These are phyloP conservation scores for Malurus cyaneus DNA, from an alignment of 2,113 vertebrate genomes.

Conservation along the genomic window DNA sequence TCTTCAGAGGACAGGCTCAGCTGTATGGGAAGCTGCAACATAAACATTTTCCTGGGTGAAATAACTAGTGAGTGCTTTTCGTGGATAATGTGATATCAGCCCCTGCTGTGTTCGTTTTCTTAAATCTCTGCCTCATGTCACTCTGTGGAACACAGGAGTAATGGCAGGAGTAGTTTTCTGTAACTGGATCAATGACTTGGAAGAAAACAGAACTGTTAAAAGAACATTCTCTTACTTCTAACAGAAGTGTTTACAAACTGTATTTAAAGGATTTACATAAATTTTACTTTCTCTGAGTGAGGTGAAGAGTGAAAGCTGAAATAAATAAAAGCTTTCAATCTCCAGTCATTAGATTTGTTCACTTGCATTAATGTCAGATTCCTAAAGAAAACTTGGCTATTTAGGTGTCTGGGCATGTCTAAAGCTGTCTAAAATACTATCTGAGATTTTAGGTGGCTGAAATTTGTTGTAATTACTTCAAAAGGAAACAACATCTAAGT, in stretches of 20 bases:
- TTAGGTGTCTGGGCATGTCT: background rate
- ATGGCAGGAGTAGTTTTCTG: background rate
- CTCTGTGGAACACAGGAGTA: background rate
- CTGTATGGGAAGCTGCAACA: conserved; percentile 27
- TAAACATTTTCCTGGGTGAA: conserved; percentile 21
- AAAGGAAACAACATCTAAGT: background rate
- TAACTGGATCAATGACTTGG: background rate
- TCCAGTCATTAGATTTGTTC: background rate
- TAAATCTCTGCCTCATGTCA: background rate
- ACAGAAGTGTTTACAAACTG: background rate
- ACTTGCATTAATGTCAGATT: background rate
- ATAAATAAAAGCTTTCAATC: background rate
- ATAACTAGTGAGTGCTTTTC: conserved; percentile 28
- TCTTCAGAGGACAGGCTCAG: background rate
- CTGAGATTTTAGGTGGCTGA: background rate
- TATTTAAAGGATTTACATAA: background rate
- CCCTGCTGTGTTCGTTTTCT: conserved; percentile 26
- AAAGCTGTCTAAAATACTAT: background rate
- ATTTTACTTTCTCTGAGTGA: background rate
- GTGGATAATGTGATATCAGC: background rate
- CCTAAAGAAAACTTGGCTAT: background rate
- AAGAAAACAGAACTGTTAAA: background rate
- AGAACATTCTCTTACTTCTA: background rate
- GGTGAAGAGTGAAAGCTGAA: background rate
- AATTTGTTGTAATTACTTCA: background rate